Conservation (phyloP, 2,888 invertebrate species). For the Coelinius sp. region DNA sequence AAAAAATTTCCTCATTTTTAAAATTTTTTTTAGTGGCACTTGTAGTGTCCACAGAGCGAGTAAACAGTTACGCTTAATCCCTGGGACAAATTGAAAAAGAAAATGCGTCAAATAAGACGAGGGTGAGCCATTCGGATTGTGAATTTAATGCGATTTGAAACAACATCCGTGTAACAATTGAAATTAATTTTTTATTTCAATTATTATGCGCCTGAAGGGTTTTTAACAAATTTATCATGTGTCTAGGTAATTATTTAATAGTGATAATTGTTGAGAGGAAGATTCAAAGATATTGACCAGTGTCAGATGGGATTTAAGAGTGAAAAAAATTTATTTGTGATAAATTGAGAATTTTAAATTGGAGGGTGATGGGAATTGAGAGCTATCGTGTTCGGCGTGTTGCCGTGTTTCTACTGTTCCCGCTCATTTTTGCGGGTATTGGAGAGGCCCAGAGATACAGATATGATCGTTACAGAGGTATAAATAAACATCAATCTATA, state of each 20-base stretch:
- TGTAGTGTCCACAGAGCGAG: background rate
- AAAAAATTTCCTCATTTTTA: background rate
- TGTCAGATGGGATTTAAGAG: background rate
- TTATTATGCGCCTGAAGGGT: background rate
- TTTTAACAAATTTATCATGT: background rate
- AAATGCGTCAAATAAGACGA: slow-evolving; percentile 1
- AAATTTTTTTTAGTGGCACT: background rate
- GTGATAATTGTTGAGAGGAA: background rate
- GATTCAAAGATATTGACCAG: background rate
- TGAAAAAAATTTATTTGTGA: background rate
- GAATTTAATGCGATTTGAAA: slow-evolving; percentile 21
- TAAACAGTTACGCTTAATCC: background rate
- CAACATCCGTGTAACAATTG: slow-evolving; percentile 24
- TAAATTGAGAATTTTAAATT: background rate
- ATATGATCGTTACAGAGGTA: slow-evolving; percentile 33
- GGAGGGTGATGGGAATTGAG: background rate
- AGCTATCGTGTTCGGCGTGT: background rate
- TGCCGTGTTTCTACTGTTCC: slow-evolving; percentile 16
- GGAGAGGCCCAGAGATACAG: slow-evolving; percentile 17
- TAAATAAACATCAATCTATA: too few species aligned
- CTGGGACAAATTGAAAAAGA: background rate
- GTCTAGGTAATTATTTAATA: background rate
- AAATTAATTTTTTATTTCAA: background rate
- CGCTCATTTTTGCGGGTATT: slow-evolving; percentile 14
- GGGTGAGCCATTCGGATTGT: background rate